Evolutionary conservation across 2,888 invertebrate species (phyloP).

Genomic region (Coelopa pilipes): DNA sequence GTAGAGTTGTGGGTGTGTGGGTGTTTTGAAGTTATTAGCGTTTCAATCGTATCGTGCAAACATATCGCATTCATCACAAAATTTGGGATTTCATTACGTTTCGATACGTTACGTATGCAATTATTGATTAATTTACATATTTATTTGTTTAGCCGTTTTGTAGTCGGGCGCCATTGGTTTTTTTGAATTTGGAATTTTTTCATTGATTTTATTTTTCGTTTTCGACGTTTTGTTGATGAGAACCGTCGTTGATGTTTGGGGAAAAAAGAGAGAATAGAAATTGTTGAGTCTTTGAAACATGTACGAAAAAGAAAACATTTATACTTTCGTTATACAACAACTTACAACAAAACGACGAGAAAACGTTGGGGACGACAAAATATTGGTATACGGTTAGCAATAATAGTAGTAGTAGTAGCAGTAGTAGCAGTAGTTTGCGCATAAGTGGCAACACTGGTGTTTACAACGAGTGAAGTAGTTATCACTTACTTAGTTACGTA

Average conservation of each 20-base stretch:
- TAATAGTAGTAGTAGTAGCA: neutral
- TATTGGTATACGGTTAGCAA: slow-evolving; percentile 28
- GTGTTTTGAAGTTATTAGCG: slow-evolving; percentile 31
- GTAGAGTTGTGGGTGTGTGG: slow-evolving; percentile 21
- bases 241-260: slow-evolving; percentile 36
- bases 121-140: slow-evolving; percentile 6
- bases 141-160: slow-evolving; percentile 58
- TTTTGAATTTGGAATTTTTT: slow-evolving; percentile 38
- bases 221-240: slow-evolving; percentile 5
- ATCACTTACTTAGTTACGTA: neutral
- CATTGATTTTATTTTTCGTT: slow-evolving; percentile 19
- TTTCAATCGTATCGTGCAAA: slow-evolving; percentile 10
- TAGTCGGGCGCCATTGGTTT: slow-evolving; percentile 40
- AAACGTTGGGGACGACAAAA: slow-evolving; percentile 34
- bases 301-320: slow-evolving; percentile 32
- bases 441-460: slow-evolving; percentile 35
- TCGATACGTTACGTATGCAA: slow-evolving; percentile 8
- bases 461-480: slow-evolving; percentile 21
- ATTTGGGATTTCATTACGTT: slow-evolving; percentile 1
- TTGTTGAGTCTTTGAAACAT: slow-evolving; percentile 38
- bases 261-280: slow-evolving; percentile 53
- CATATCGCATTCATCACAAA: slow-evolving; percentile 1
- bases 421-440: slow-evolving; percentile 10
- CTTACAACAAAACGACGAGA: slow-evolving; percentile 43
- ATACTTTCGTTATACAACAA: slow-evolving; percentile 40